These are phyloP conservation scores for Arctopsyche grandis DNA, from an alignment of 1,140 invertebrate species.

Conservation along the genomic window DNA sequence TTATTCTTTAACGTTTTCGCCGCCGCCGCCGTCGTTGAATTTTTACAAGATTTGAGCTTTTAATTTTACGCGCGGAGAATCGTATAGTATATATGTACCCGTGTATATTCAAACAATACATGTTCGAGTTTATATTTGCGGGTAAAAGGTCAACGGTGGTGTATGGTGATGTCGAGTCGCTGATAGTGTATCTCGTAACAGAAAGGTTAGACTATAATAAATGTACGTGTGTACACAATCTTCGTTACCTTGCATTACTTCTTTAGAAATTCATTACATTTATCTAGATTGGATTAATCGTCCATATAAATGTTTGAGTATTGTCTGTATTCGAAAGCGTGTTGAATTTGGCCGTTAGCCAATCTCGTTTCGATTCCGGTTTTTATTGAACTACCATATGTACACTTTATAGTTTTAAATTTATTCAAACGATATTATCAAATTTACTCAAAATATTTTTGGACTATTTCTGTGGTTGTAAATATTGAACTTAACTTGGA, in stretches of 20 bases:
- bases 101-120: neutral
- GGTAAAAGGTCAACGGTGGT: neutral
- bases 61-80: conserved; percentile 44
- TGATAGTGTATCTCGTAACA: no score
- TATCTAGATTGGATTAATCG: neutral
- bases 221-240: conserved; percentile 28
- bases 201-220: conserved; percentile 23
- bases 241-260: conserved; percentile 14
- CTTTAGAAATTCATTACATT: neutral
- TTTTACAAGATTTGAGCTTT: conserved; percentile 54
- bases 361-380: no score
- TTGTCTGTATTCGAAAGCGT: no score
- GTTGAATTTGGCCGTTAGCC: no score
- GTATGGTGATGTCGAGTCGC: neutral
- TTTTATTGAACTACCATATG: no score
- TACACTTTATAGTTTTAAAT: no score
- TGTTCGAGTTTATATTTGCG: neutral
- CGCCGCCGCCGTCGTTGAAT: conserved; percentile 34
- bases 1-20: conserved; percentile 52
- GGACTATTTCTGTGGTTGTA: no score
- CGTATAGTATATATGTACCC: neutral
- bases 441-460: no score
- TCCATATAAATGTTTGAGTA: neutral
- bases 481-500: neutral
- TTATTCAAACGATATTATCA: no score